Base-by-base conservation (phyloP, 1,140 invertebrate species). In the Lethrus apterus region DNA sequence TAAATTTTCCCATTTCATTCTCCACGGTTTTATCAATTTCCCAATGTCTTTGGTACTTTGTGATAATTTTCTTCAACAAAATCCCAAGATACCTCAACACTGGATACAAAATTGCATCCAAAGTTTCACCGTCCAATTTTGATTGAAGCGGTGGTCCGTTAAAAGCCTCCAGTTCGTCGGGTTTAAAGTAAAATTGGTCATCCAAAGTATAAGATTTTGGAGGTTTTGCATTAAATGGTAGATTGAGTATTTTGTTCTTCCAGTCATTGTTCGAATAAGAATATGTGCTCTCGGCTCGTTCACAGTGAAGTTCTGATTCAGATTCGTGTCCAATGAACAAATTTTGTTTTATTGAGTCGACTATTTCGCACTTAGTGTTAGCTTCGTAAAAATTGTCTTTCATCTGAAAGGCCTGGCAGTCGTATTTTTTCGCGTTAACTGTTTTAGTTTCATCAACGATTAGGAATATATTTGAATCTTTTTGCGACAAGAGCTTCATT, bases 11-110 rank as follows among this genome's bases (percentile, higher is more conserved):
- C 7, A 29, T 24, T 42, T 42, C 40, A 9, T 42, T 42, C 18
- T 42, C 40, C 24, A 42, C 4, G 20, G 24, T 21, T 10, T 42
- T 23, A 40, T 56, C 54, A 20, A 21, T 43, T 7, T 45, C 33
- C 55, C 55, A 57, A 19, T 45, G 41, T 9, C 48, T 49, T 11
- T 48, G 48, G 23, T 55, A 57, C 10, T 34, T 46, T 15, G 17
- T 30, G 2, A 59, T 44, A 18, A 61, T 59, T 46, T 38, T 36
- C 14, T 26, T 46, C 18, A 46, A 23, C 4, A 46, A 23, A 15
- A 30, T 13, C 11, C 29, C 23, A 13, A 42, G 29, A 42, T 42
- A 42, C 17, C n/a, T 26, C 2, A 42, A 8, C 11, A 4, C 29
- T 4, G 40, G 40, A 29, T 42, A 42, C 3, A 42, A 13, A 17